Evolutionary conservation across 2,888 invertebrate species (phyloP).

Genomic region (Eubasilissa splendida): DNA sequence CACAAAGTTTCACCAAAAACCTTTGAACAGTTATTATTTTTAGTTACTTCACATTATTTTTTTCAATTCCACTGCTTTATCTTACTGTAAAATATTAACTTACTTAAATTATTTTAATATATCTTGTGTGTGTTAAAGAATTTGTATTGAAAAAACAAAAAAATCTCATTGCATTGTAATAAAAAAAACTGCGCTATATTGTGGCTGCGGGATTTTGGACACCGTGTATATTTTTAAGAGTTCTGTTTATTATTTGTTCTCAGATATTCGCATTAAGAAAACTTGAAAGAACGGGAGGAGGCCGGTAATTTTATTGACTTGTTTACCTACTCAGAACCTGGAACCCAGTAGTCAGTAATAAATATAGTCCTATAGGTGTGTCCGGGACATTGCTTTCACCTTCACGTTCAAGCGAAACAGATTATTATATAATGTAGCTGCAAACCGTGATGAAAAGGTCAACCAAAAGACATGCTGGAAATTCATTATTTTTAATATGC

Average conservation of each 20-base stretch:
- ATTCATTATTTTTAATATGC: neutral
- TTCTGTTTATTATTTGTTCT: constrained; percentile 54
- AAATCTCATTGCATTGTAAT: too few relatives aligned
- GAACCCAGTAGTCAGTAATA: constrained; percentile 2
- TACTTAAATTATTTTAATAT: too few relatives aligned
- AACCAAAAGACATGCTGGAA: constrained; percentile 27
- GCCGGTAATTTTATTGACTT: constrained; percentile 56
- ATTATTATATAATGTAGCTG: constrained; percentile 16
- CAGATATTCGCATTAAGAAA: constrained; percentile 38
- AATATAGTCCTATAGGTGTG: constrained; percentile 10
- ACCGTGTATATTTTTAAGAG: constrained; percentile 40
- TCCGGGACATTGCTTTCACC: constrained; percentile 34
- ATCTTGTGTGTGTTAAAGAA: too few relatives aligned
- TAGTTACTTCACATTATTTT: too few relatives aligned
- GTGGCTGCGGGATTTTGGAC: too few relatives aligned
- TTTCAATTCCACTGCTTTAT: too few relatives aligned
- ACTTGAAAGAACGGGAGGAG: constrained; percentile 8
- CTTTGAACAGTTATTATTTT: too few relatives aligned
- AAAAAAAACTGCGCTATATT: too few relatives aligned
- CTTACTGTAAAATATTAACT: too few relatives aligned
- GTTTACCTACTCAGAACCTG: constrained; percentile 47
- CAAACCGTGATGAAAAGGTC: constrained; percentile 40
- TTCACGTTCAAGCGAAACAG: constrained; percentile 31
- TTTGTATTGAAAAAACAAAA: too few relatives aligned
- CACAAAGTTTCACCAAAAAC: too few relatives aligned